Evolutionary conservation across 2,113 vertebrate species (phyloP).

Genomic region (Actenoides lindsayi): DNA sequence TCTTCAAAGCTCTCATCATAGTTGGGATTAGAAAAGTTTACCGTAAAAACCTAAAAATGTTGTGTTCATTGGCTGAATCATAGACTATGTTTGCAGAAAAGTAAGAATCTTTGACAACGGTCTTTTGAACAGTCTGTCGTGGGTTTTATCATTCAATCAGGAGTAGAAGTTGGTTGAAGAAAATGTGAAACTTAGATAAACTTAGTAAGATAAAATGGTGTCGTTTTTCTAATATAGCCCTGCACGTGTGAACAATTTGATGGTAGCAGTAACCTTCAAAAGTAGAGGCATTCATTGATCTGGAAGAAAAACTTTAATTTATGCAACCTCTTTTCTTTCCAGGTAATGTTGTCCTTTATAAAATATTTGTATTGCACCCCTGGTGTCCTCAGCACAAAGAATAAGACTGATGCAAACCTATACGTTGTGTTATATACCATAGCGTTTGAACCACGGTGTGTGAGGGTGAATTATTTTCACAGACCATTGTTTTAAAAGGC

Average conservation of each 20-base stretch:
- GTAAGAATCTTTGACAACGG: background rate
- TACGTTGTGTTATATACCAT: background rate
- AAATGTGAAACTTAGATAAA: background rate
- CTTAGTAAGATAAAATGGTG: background rate
- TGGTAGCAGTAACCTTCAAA: background rate
- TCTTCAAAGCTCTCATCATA: background rate
- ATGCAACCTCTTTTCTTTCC: background rate
- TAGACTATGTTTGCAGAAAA: background rate
- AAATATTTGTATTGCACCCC: background rate
- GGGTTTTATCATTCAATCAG: background rate
- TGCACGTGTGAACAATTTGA: background rate
- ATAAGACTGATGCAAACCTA: background rate
- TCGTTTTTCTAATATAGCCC: background rate
- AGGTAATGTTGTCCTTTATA: background rate
- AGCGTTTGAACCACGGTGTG: background rate
- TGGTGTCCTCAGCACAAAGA: background rate
- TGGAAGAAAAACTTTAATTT: background rate
- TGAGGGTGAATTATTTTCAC: background rate
- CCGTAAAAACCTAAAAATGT: background rate
- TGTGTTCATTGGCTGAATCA: background rate
- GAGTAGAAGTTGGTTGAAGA: background rate
- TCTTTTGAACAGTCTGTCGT: background rate
- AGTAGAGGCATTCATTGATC: background rate
- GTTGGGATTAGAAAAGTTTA: background rate
- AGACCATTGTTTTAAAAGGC: background rate